phyloP scores from a whole-genome alignment of 2,113 vertebrate genomes.

The Tamias sibiricus region DNA sequence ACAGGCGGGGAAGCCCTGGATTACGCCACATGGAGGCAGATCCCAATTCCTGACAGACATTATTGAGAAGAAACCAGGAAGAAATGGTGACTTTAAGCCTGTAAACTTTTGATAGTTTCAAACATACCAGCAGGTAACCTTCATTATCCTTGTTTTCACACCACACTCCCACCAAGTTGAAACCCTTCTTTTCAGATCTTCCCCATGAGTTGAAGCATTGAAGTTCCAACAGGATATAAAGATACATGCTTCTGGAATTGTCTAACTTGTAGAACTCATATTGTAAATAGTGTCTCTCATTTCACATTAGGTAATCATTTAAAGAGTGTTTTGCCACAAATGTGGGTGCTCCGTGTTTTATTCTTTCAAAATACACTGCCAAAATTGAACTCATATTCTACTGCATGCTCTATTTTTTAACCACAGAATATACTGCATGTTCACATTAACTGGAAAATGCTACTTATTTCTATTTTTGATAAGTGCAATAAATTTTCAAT shows the following conservation, averaged over 20 bases:
- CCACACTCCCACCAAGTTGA: not conserved
- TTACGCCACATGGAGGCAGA: accelerated
- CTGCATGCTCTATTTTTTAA: slow-evolving; percentile 5
- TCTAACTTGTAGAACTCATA: not conserved
- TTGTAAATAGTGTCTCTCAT: not conserved
- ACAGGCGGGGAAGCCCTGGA: not conserved
- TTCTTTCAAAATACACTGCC: slow-evolving; percentile 40
- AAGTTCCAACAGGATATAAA: not conserved
- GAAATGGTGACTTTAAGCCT: not conserved
- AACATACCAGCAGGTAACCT: not conserved
- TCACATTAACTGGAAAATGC: not conserved
- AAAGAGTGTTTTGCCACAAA: slow-evolving; percentile 45
- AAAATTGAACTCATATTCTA: slow-evolving; percentile 32
- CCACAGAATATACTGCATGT: not conserved
- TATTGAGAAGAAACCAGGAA: not conserved
- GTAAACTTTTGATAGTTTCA: not conserved
- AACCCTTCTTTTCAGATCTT: slow-evolving; percentile 16
- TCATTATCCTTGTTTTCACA: not conserved
- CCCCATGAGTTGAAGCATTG: not conserved
- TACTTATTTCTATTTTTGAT: slow-evolving; percentile 8
- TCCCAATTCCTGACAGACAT: not conserved
- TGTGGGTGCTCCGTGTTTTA: not conserved
- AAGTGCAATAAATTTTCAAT: slow-evolving; percentile 29
- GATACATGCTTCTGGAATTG: not conserved
- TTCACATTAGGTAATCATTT: slow-evolving; percentile 37